These are phyloP conservation scores for Chloropsis cyanopogon DNA, from an alignment of 2,113 vertebrate genomes.

Conservation along the genomic window DNA sequence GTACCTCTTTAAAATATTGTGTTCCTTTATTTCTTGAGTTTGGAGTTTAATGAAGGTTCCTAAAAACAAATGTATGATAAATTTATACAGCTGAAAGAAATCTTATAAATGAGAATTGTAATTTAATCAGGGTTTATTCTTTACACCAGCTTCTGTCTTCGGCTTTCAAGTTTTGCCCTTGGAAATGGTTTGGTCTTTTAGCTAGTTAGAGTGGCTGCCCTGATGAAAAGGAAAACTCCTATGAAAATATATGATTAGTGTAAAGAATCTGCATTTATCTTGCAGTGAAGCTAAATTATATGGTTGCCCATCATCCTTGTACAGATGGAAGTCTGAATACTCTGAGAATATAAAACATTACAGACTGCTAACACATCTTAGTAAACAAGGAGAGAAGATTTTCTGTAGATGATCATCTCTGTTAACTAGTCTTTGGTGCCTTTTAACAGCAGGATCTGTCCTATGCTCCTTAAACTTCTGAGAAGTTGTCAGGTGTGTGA, in stretches of 20 bases:
- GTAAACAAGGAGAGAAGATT: background rate
- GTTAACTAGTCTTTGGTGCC: background rate
- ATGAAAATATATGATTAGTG: background rate
- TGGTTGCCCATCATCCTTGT: background rate
- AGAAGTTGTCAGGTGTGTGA: background rate
- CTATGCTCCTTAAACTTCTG: background rate
- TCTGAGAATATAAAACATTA: background rate
- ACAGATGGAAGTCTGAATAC: background rate
- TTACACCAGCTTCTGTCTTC: background rate
- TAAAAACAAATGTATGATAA: background rate
- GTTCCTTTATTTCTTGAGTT: background rate
- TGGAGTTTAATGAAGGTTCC: background rate
- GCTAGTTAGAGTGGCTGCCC: background rate
- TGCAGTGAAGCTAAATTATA: background rate
- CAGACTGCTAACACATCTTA: background rate
- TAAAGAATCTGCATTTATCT: background rate
- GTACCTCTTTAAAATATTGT: background rate
- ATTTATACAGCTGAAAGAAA: background rate
- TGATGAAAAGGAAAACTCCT: background rate
- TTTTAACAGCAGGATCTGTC: background rate
- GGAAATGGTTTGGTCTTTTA: background rate
- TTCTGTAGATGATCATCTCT: background rate
- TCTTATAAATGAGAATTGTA: background rate
- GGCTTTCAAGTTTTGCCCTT: background rate
- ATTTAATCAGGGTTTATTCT: background rate